Base-by-base conservation (phyloP, 2,888 invertebrate species). In the Stictocephala bisonia region DNA sequence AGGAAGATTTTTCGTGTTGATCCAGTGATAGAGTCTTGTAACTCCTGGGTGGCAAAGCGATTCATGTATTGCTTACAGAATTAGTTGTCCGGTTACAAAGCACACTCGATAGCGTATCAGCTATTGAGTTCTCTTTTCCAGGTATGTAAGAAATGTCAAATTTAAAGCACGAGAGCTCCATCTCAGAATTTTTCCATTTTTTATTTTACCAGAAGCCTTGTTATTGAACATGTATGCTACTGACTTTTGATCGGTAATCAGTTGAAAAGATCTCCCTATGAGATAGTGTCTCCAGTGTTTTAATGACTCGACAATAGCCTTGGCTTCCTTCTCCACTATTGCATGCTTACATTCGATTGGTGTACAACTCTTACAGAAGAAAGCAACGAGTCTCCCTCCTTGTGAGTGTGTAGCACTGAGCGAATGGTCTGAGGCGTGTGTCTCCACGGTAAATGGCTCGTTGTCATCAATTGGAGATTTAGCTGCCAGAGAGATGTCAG, bases 21-120 rank as follows among this genome's bases (percentile, higher is more conserved):
- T 41, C 76, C 75, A 78, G 56, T 77, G 77, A 44, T 27, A 40
- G 72, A 78, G 71, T 60, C 75, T 22, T 24, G 77, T 74, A 13
- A 75, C 51, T 15, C 75, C 75, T 15, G 75, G 76, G 64, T 77
- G 77, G 51, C 77, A 77, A 44, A 75, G 40, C 3, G 51, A 44
- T 41, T 72, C 20, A 71, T 78, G 77, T 18, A 75, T 13, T 2
- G 18, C 40, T n/a, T 20, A 13, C n/a, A 60, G 13, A n/a, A n/a
- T n/a, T n/a, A n/a, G n/a, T n/a, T n/a, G n/a, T n/a, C n/a, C n/a
- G n/a, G n/a, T n/a, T n/a, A n/a, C n/a, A n/a, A n/a, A n/a, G n/a
- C n/a, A n/a, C n/a, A n/a, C 60, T 4, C 35, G 60, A 20, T 9
- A 60, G n/a, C 18, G 40, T 13, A 40, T n/a, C 60, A n/a, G 60